A percentile compares a stretch with the other conserved stretches of the same genome.
These are phyloP conservation scores for Rhynchonema sp. DNA, from an alignment of 2,888 invertebrate genomes.

Conservation along the genomic window DNA sequence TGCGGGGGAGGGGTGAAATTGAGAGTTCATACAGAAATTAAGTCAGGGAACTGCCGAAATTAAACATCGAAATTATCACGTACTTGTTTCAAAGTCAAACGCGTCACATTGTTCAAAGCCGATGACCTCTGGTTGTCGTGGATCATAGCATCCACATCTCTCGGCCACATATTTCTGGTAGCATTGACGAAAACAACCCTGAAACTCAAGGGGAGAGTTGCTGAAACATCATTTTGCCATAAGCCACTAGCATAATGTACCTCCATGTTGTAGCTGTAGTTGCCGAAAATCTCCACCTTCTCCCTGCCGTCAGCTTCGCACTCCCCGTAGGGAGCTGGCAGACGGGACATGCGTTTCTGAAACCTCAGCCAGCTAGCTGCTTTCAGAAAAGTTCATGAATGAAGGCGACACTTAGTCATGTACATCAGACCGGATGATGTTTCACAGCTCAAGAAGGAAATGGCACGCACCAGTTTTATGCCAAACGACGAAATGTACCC, in stretches of 20 bases:
- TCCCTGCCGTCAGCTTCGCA: slow-evolving; percentile 15
- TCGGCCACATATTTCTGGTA: slow-evolving; percentile 20
- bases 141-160: slow-evolving; percentile 23
- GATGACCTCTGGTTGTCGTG: slow-evolving; percentile 20
- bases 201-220: too few species aligned
- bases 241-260: too few species aligned
- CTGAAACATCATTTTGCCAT: too few species aligned
- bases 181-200: slow-evolving; percentile 23
- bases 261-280: slow-evolving; percentile 20
- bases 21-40: too few species aligned
- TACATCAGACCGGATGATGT: not conserved
- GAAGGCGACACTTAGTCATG: not conserved
- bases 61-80: too few species aligned
- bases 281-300: slow-evolving; percentile 18
- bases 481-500: slow-evolving; percentile 23
- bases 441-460: not conserved
- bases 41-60: too few species aligned
- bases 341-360: slow-evolving; percentile 18
- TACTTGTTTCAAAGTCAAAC: slow-evolving; percentile 17
- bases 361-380: too few species aligned
- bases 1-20: too few species aligned
- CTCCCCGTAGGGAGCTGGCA: slow-evolving; percentile 22
- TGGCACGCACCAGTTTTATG: slow-evolving; percentile 10
- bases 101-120: slow-evolving; percentile 16
- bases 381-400: too few species aligned